These are phyloP conservation scores for Thereva nobilitata DNA, from an alignment of 2,888 invertebrate genomes.

Conservation along the genomic window DNA sequence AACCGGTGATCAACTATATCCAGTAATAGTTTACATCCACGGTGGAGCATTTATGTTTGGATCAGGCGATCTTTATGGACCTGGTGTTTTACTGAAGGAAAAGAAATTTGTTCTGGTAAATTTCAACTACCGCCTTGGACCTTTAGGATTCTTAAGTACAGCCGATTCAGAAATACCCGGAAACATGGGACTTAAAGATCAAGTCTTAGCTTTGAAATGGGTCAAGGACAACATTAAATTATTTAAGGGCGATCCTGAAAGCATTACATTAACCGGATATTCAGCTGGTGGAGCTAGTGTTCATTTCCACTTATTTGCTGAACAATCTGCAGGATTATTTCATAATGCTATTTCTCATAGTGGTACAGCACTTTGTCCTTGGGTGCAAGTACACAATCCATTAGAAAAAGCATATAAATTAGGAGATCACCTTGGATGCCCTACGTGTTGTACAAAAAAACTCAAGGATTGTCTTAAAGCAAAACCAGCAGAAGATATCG, in stretches of 20 bases:
- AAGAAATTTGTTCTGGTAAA: conserved; percentile 64
- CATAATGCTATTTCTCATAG: conserved; percentile 62
- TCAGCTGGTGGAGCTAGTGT: conserved; percentile 78
- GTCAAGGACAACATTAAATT: conserved; percentile 67
- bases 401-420: conserved; percentile 66
- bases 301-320: conserved; percentile 71
- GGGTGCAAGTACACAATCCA: conserved; percentile 61
- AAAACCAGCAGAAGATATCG: conserved; percentile 66
- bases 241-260: conserved; percentile 74
- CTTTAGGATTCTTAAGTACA: conserved; percentile 71
- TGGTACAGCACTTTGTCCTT: conserved; percentile 68
- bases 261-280: conserved; percentile 69
- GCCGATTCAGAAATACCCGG: conserved; percentile 70
- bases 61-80: conserved; percentile 61
- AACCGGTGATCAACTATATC: conserved; percentile 58
- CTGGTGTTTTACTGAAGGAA: conserved; percentile 64
- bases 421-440: conserved; percentile 68
- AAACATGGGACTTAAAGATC: conserved; percentile 76
- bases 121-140: conserved; percentile 61
- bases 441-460: conserved; percentile 58
- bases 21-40: conserved; percentile 69
- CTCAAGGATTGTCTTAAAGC: conserved; percentile 54
- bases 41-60: conserved; percentile 75
- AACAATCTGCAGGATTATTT: conserved; percentile 59
- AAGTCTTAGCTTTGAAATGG: conserved; percentile 71